Conservation (phyloP, 2,888 invertebrate genomes). For the Hermodice carunculata region DNA sequence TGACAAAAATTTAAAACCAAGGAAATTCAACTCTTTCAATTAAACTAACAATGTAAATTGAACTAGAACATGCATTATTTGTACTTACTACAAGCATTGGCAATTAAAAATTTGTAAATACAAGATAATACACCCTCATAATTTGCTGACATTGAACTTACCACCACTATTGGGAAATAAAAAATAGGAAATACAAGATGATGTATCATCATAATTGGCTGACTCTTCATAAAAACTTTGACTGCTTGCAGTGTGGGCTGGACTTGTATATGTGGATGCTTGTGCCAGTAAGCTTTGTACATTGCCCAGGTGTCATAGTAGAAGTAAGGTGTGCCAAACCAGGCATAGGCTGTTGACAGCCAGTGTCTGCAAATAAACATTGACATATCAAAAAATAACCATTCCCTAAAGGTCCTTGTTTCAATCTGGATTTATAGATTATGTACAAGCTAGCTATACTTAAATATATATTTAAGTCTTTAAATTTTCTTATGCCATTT, state of each 20-base stretch:
- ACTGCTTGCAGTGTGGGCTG: not conserved
- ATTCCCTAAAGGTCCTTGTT: not conserved
- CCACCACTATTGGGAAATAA: conserved; percentile 56
- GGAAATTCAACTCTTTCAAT: too few species aligned
- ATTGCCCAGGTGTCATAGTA: conserved; percentile 59
- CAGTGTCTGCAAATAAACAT: conserved; percentile 50
- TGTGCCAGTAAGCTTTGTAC: conserved; percentile 48
- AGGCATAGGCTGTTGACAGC: conserved; percentile 55
- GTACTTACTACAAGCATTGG: too few species aligned
- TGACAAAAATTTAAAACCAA: too few species aligned
- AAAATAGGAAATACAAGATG: conserved; percentile 57
- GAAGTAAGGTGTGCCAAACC: conserved; percentile 60
- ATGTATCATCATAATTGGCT: conserved; percentile 54
- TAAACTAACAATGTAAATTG: too few species aligned
- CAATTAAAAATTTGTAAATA: too few species aligned
- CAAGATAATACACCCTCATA: too few species aligned
- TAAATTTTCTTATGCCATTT: too few species aligned
- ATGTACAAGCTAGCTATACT: too few species aligned
- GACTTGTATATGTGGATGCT: conserved; percentile 29
- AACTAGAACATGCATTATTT: too few species aligned
- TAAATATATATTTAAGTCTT: too few species aligned
- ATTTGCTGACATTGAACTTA: too few species aligned
- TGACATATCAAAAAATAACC: not conserved
- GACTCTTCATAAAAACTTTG: conserved; percentile 39
- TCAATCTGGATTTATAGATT: too few species aligned